A percentile compares a stretch with the other conserved stretches of the same genome.
These are phyloP conservation scores for Rynchops niger DNA, from an alignment of 2,113 vertebrate species.

Conservation along the genomic window DNA sequence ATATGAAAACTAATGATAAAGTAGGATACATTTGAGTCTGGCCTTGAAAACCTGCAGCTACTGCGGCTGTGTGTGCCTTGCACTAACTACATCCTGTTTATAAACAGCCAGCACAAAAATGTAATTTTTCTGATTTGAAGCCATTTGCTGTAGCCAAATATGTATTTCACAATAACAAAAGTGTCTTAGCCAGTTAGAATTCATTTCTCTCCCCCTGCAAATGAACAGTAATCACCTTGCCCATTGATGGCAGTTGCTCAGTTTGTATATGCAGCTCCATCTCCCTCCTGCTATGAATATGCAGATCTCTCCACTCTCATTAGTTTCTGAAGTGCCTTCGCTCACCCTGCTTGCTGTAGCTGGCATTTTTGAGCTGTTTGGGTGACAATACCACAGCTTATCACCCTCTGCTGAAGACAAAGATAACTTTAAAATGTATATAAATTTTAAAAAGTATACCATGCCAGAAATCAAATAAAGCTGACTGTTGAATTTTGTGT, in stretches of 20 bases:
- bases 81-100: conserved; percentile 38
- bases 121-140: conserved; percentile 38
- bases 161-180: background rate
- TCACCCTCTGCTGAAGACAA: background rate
- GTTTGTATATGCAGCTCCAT: background rate
- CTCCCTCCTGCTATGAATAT: background rate
- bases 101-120: conserved; percentile 64
- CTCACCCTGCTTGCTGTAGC: background rate
- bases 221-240: background rate
- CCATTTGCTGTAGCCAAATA: conserved; percentile 53
- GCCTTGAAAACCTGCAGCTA: conserved; percentile 47
- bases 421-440: background rate
- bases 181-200: background rate
- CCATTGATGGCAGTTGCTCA: background rate
- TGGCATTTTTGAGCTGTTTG: background rate
- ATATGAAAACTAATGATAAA: conserved; percentile 31
- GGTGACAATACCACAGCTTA: background rate
- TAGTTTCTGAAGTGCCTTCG: background rate
- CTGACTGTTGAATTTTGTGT: background rate
- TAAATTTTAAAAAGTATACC: background rate
- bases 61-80: conserved; percentile 28
- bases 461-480: background rate
- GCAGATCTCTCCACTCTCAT: background rate
- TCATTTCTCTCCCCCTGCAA: background rate
- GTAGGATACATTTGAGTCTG: background rate